A percentile compares a stretch with the other conserved stretches of the same genome.
These are phyloP conservation scores for Dermolepida albohirtum DNA, from an alignment of 2,888 invertebrate species.

Conservation along the genomic window DNA sequence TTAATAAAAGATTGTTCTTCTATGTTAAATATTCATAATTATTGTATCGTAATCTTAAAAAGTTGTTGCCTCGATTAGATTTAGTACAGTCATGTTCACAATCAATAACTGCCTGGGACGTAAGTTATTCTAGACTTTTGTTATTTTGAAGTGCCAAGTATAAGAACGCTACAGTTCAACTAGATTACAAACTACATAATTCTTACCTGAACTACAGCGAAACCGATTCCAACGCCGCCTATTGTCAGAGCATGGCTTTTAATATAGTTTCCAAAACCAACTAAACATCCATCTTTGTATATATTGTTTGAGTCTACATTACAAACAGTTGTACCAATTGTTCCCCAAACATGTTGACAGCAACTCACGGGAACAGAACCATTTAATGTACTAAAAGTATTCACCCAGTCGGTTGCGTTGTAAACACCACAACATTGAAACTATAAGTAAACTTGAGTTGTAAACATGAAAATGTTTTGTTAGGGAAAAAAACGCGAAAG, in stretches of 20 bases:
- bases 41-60: no score
- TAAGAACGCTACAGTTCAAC: background rate
- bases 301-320: slow-evolving; percentile 58
- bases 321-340: slow-evolving; percentile 65
- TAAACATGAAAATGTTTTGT: background rate
- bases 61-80: no score
- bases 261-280: slow-evolving; percentile 72
- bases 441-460: slow-evolving; percentile 64
- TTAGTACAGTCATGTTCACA: no score
- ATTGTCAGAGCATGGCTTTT: slow-evolving; percentile 79
- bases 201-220: slow-evolving; percentile 87
- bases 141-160: background rate
- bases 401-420: slow-evolving; percentile 73
- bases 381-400: slow-evolving; percentile 48
- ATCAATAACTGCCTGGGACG: no score
- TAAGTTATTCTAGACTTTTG: no score
- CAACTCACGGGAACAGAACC: slow-evolving; percentile 72
- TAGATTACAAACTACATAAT: background rate
- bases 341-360: slow-evolving; percentile 69
- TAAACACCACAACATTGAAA: slow-evolving; percentile 80
- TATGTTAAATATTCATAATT: no score
- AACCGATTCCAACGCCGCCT: slow-evolving; percentile 84
- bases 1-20: no score
- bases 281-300: slow-evolving; percentile 74
- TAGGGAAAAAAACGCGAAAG: no score